Evolutionary conservation across 2,113 vertebrate genomes (phyloP).

Genomic region (Helogale parvula): DNA sequence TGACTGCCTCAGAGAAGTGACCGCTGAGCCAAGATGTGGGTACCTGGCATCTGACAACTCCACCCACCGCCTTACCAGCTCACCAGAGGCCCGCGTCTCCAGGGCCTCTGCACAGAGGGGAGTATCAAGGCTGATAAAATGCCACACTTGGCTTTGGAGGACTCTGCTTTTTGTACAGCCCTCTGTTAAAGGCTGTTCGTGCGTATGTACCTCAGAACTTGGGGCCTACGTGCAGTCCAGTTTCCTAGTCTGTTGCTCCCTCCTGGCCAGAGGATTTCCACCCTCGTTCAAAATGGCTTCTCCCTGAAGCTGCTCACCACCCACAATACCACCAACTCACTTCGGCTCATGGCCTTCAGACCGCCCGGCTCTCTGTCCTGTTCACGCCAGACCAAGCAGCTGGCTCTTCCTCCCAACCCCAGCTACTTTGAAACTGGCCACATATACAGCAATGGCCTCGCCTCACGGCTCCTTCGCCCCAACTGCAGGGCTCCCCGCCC

Average conservation of each 20-base stretch:
- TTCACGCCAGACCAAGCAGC: too few species aligned
- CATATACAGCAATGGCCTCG: accelerated
- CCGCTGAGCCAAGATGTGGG: background rate
- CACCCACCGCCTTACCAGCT: background rate
- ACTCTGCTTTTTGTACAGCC: background rate
- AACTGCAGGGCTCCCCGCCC: too few species aligned
- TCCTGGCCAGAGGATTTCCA: background rate
- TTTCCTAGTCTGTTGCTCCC: background rate
- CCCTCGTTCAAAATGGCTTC: background rate
- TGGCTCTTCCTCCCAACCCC: background rate
- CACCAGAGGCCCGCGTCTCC: background rate
- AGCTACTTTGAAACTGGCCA: background rate
- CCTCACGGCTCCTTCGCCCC: background rate
- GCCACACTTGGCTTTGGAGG: background rate
- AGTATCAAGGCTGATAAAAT: background rate
- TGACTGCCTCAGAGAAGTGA: background rate
- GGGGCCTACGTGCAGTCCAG: background rate
- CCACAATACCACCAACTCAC: background rate
- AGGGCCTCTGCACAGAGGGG: background rate
- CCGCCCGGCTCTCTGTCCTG: background rate
- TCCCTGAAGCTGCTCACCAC: background rate
- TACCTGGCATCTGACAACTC: background rate
- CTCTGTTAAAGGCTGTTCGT: background rate
- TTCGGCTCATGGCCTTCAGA: background rate
- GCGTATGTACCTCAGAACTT: background rate